Base-by-base conservation (phyloP, 35 echinoderm and acorn worm species). In the Lytechinus variegatus region DNA sequence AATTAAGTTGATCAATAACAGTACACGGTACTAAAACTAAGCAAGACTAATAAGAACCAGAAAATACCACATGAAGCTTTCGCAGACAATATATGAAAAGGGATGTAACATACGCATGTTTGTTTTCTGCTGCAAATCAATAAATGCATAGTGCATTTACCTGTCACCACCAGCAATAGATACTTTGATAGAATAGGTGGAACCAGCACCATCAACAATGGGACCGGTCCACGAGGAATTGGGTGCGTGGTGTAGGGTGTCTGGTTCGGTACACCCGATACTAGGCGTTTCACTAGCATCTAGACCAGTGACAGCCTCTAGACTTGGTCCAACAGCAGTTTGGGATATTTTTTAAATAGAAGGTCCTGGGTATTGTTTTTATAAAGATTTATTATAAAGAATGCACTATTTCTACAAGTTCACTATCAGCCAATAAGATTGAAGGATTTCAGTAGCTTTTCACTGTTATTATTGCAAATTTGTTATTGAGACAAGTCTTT, bases 211-310 rank as follows among this genome's bases (percentile, higher is more conserved):
- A 93, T 53, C 53, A 93, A 93, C 92, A 93, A 57, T 93, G 54
- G 33, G 92, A 5, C n/a, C 52, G n/a, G 92, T 93, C 92, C 92
- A 10, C 14, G 52, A 57, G 92, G 92, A 93, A 93, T 93, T 56
- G 92, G 92, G 53, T 57, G 92, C 21, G 92, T 54, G 92, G 92
- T 93, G 55, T 93, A 55, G 92, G 92, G 92, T 93, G 92, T 93
- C 92, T 10, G 29, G 27, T 57, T 57, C 27, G 28, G 92, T 93
- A 9, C 28, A 93, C 92, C 52, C 11, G 92, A 93, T 93, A 93
- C 53, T 6, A 57, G 14, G 29, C 52, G 92, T 54, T 28, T 54
- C 92, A 93, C 92, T 57, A 93, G 53, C 92, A 28, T 53, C 92
- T 55, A 93, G 92, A 55, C 29, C 53, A 93, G 53, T 93, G 92